Evolutionary conservation across 2,113 vertebrate genomes (phyloP).

Genomic region (Guaruba guarouba): DNA sequence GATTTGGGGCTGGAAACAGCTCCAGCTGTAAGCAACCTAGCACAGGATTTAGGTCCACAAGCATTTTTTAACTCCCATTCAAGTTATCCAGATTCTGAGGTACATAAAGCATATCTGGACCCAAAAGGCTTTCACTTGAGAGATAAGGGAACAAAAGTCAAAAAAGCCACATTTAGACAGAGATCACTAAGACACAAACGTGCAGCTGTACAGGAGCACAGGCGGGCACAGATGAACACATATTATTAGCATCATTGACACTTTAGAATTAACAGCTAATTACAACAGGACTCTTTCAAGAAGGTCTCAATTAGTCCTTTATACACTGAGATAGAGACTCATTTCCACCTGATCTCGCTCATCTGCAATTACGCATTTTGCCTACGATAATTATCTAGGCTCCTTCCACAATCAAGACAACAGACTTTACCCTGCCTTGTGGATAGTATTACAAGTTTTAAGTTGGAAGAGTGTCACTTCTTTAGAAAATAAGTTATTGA

Average conservation of each 20-base stretch:
- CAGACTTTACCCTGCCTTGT: not conserved
- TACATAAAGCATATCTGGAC: not conserved
- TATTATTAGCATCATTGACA: not conserved
- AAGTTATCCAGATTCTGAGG: not conserved
- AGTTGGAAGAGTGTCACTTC: not conserved
- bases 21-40: not conserved
- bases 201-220: not conserved
- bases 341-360: not conserved
- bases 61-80: not conserved
- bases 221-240: not conserved
- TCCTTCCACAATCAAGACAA: not conserved
- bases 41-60: not conserved
- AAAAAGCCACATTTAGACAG: not conserved
- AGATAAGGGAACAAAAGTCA: not conserved
- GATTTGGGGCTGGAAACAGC: not conserved
- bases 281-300: not conserved
- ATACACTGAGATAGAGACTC: not conserved
- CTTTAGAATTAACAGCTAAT: not conserved
- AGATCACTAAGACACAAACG: not conserved
- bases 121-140: not conserved
- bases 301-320: not conserved
- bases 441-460: not conserved
- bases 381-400: not conserved
- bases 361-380: not conserved
- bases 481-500: not conserved